Evolutionary conservation across 2,888 invertebrate genomes (phyloP).

Genomic region (Caenorhabditis uteleia): DNA sequence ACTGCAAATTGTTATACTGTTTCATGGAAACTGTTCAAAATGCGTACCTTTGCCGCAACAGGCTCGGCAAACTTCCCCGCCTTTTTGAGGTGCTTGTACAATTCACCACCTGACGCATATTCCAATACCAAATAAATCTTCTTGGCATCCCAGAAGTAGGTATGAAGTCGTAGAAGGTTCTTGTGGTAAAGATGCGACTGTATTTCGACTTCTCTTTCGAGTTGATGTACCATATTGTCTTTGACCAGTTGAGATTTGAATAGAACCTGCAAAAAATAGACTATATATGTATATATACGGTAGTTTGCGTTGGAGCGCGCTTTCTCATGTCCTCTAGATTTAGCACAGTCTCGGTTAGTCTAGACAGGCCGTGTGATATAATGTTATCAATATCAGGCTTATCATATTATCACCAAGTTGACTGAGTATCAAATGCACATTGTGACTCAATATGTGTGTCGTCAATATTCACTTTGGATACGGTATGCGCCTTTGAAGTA

Average conservation of each 20-base stretch:
- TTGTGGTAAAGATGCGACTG: constrained; percentile 75
- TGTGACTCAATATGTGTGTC: no score
- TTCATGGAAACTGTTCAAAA: background rate
- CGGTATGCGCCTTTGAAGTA: no score
- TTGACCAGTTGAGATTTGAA: constrained; percentile 87
- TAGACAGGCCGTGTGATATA: no score
- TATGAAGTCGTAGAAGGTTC: constrained; percentile 68
- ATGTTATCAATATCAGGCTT: no score
- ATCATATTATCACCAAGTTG: no score
- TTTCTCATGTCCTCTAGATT: no score
- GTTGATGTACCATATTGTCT: constrained; percentile 88
- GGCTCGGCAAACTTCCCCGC: constrained; percentile 61
- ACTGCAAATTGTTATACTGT: constrained; percentile 52
- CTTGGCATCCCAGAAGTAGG: constrained; percentile 69
- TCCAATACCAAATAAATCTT: constrained; percentile 69
- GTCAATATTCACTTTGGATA: background rate
- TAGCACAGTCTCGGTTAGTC: no score
- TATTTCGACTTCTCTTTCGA: constrained; percentile 93
- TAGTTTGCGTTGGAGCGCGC: background rate
- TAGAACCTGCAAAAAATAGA: constrained; percentile 72
- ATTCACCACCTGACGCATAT: constrained; percentile 65
- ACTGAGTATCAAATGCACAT: no score
- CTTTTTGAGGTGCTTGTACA: constrained; percentile 65
- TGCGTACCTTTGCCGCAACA: constrained; percentile 60
- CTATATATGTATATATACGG: no score